A percentile compares a stretch with the other conserved stretches of the same genome.
Evolutionary conservation across 1,140 invertebrate genomes (phyloP).

Genomic region (Diplogasteroides magnus): DNA sequence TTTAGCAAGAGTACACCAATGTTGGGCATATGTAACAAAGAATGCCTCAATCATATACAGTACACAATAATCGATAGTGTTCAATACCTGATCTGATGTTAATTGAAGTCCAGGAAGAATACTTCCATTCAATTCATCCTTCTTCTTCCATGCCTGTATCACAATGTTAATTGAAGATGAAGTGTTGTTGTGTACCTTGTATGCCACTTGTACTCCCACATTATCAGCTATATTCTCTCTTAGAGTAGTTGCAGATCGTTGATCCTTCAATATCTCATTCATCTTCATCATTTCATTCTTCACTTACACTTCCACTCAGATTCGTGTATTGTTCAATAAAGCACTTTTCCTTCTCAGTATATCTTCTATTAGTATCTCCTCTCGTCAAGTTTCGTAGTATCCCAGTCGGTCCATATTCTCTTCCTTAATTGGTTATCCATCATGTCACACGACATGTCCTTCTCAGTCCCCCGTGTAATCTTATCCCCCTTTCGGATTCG

Average conservation of each 20-base stretch:
- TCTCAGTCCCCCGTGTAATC: neutral
- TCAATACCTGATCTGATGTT: neutral
- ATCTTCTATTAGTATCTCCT: neutral
- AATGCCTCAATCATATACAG: neutral
- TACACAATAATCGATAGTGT: neutral
- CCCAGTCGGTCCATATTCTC: neutral
- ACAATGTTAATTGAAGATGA: neutral
- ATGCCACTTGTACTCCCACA: neutral
- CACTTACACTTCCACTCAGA: neutral
- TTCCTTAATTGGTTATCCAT: neutral
- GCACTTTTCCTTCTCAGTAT: neutral
- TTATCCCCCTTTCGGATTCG: neutral
- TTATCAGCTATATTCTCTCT: neutral
- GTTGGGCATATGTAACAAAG: neutral
- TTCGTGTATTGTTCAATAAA: neutral
- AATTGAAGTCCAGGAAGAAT: neutral
- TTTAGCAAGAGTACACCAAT: neutral
- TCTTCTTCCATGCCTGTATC: neutral
- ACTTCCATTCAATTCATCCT: neutral
- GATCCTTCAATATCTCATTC: neutral
- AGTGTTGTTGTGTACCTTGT: neutral
- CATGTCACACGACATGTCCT: neutral
- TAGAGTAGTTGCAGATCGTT: neutral
- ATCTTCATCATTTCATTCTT: neutral
- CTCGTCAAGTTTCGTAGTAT: neutral